Base-by-base conservation (phyloP, 2,888 invertebrate species). In the Ormyrus nitidulus region DNA sequence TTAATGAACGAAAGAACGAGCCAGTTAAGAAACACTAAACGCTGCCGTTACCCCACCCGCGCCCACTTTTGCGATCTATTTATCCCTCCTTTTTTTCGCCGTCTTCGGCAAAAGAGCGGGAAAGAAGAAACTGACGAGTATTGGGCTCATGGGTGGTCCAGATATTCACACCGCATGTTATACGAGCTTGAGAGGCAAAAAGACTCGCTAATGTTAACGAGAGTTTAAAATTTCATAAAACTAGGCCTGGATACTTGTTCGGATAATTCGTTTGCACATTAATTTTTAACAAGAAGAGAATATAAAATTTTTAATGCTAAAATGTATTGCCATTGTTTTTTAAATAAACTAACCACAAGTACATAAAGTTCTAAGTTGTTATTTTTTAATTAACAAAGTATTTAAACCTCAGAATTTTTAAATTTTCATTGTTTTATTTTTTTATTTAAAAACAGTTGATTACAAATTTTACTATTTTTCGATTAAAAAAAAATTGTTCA, bases 11-110 rank as follows among this genome's bases (percentile, higher is more conserved):
- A 49, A 13, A 8, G 51, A 59, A 11, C 19, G 19, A 19, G 19
- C 8, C n/a, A 2, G 13, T 7, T 11, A 65, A 72, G 76, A 62
- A 80, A 80, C 68, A 80, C 49, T 76, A 80, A 61, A 71, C 75
- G 56, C 13, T 34, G 10, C 10, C 59, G 11, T 51, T 53, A n/a
- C 48, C 54, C 44, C 56, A 19, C 46, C 64, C 56, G n/a, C 44
- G 34, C 56, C 48, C 19, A 13, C 34, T 34, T 34, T 34, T 72
- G 71, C 58, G 54, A 61, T 70, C 70, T 79, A 74, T 70, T 75
- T 59, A 58, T 66, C 58, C 54, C 34, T 8, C 11, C 44, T 5
- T 48, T 13, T 7, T 19, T 46, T 13, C n/a, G 8, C 7, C 11
- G 51, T 59, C 6, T 68, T 49, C 34, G 46, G 6, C 44, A 74